Evolutionary conservation across 2,113 vertebrate genomes (phyloP).

Genomic region (Paramisgurnus dabryanus): DNA sequence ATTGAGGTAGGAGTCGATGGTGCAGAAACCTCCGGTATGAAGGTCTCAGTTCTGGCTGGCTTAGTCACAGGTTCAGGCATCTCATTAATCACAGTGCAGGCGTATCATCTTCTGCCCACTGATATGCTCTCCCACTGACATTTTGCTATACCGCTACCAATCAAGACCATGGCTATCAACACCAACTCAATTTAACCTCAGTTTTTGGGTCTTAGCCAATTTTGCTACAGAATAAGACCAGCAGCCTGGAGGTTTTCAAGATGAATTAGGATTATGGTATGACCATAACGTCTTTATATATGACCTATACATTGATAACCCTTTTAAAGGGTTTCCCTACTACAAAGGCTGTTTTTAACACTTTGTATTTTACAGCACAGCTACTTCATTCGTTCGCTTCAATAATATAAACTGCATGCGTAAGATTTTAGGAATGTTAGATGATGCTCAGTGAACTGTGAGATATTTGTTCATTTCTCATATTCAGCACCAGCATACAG

Average conservation of each 20-base stretch:
- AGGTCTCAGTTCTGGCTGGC: background rate
- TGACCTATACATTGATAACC: background rate
- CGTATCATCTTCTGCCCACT: constrained; percentile 8
- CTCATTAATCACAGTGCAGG: constrained; percentile 32
- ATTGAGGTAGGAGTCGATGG: background rate
- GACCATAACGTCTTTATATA: background rate
- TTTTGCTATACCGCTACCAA: constrained; percentile 34
- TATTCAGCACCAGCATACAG: constrained; percentile 26
- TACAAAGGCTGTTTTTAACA: too few relatives aligned
- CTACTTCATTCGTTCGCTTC: background rate
- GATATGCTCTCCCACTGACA: constrained; percentile 26
- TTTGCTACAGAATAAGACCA: background rate
- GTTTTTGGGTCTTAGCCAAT: background rate
- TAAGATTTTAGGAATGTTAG: constrained; percentile 36
- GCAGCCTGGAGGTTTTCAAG: background rate
- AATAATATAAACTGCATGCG: background rate
- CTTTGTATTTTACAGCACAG: too few relatives aligned
- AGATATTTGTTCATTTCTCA: constrained; percentile 3
- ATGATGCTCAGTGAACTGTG: constrained; percentile 25
- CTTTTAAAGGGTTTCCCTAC: background rate
- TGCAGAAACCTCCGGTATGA: background rate
- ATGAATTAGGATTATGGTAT: background rate
- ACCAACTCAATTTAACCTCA: constrained; percentile 21
- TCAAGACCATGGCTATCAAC: constrained; percentile 10
- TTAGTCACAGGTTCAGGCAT: constrained; percentile 17